Base-by-base conservation (phyloP, 2,797 vertebrate genomes). In the Cercopithecus petaurista region DNA sequence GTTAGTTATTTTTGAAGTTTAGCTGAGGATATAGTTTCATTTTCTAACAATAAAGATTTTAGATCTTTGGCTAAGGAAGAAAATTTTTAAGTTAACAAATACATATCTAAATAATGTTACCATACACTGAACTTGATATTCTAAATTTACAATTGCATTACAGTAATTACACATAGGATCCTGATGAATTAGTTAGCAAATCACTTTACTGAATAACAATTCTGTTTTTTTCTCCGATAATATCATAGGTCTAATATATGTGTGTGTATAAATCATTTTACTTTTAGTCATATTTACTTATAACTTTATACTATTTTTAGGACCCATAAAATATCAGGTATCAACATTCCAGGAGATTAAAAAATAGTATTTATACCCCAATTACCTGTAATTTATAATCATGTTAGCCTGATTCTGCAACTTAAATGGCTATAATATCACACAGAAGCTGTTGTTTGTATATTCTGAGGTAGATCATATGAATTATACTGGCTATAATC, bases 41-140 rank as follows among this genome's bases (percentile, higher is more conserved):
- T 96, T 95, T 70, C 57, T 87, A 80, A 97, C 15, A 80, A 92
- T 8, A 84, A 97, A 88, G n/a, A 92, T 52, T 92, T 92, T 57
- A 96, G 61, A 93, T 41, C 19, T 36, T 57, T 96, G 48, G 11
- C 43, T 92, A 86, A 48, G 12, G 88, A 87, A 92, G 75, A 82
- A 79, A n/a, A 28, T 24, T 50, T 82, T 94, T 75, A 72, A 64
- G 95, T 72, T 80, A 95, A 95, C 21, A 88, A 95, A 89, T 36
- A 87, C 15, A 79, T 24, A 86, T 36, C 13, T 76, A 93, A 92
- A 93, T 70, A 92, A 67, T 24, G 0, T 76, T 90, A 97, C 1
- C 77, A 93, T 12, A 72, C 73, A 88, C 10, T 97, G 46, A 94
- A 55, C 26, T 93, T 95, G 52, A 67, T 93, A 86, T 50, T 93